phyloP scores from a whole-genome alignment of 1,140 invertebrate genomes.

The Drosophila malerkotliana region DNA sequence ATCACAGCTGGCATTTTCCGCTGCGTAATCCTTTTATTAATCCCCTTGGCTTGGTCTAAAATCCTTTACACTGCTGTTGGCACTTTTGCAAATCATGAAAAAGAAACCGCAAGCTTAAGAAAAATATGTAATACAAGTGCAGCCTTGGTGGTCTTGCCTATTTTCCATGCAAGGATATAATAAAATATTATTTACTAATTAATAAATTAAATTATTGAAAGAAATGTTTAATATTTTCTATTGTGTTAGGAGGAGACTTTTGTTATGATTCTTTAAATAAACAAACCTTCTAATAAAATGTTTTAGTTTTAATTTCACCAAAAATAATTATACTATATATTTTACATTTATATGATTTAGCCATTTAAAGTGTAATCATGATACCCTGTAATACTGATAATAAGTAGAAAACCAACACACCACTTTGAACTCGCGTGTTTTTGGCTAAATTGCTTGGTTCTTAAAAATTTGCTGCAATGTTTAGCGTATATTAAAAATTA shows the following conservation, averaged over 20 bases:
- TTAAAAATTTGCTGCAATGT: constrained; percentile 67
- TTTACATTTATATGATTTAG: too few species aligned
- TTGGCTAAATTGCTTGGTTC: constrained; percentile 18
- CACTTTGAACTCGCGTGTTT: background rate
- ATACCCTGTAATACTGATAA: constrained; percentile 15
- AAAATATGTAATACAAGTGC: constrained; percentile 31
- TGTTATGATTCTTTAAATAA: too few species aligned
- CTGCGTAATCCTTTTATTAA: constrained; percentile 82
- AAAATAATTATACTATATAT: background rate
- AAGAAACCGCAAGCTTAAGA: constrained; percentile 48
- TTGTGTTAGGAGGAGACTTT: too few species aligned
- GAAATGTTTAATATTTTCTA: too few species aligned
- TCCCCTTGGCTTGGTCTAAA: constrained; percentile 75
- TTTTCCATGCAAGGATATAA: background rate
- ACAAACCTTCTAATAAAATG: background rate
- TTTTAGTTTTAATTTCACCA: too few species aligned
- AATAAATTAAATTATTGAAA: too few species aligned
- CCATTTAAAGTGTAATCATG: background rate
- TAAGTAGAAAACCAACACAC: constrained; percentile 33
- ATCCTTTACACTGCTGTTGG: constrained; percentile 79
- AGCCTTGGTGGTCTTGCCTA: constrained; percentile 20
- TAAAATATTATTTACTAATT: too few species aligned
- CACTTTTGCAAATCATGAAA: constrained; percentile 76
- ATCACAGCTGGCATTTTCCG: constrained; percentile 79
- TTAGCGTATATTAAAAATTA: constrained; percentile 77